Base-by-base conservation (phyloP, 2,113 vertebrate genomes). In the Strix aluco region DNA sequence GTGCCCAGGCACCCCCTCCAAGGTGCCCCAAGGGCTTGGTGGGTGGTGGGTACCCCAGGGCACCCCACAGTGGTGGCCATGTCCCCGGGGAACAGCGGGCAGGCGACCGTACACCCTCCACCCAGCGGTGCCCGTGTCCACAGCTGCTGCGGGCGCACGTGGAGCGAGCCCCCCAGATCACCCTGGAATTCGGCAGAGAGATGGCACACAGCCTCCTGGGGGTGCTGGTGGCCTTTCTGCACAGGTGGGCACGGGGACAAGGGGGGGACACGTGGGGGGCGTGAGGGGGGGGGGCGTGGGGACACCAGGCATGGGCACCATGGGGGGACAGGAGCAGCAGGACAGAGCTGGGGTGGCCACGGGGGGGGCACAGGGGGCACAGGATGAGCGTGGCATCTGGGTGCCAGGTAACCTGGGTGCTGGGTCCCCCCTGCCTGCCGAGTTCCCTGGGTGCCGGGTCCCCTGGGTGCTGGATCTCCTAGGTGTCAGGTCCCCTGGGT, bases 181-280 rank as follows among this genome's bases (percentile, higher is more conserved):
- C 97, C 86, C 97, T 97, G 47, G 98, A 98, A 63, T 95, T 99
- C 3, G 99, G 99, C 20, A 97, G 98, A 90, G 97, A 98, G 72
- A 98, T 99, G 96, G 98, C 98, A 1, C 98, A 98, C 70, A 99
- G 98, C 96, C 99, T 98, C 70, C 98, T 99, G 42, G 98, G 98
- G 4, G 98, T 99, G 23, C 98, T 99, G 84, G 98, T 98, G 0
- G 98, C 99, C 92, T 99, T 99, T 96, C 97, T 99, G 49, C 98
- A 98, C 97, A 99, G 99, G 99, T 99, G 38, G 51, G 34, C 15
- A 5, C 6, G 18, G 52, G 54, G 40, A 2, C 34, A 22, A 8
- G 1, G 30, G 15, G 21, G 32, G 51, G 7, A 52, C 51, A 49
- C 2, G 29, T 19, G 5, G n/a, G 17, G 29, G 9, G 7, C 21